A percentile compares a stretch with the other conserved stretches of the same genome.
phyloP scores from a whole-genome alignment of 2,113 vertebrate species.

The Solenodon paradoxus region DNA sequence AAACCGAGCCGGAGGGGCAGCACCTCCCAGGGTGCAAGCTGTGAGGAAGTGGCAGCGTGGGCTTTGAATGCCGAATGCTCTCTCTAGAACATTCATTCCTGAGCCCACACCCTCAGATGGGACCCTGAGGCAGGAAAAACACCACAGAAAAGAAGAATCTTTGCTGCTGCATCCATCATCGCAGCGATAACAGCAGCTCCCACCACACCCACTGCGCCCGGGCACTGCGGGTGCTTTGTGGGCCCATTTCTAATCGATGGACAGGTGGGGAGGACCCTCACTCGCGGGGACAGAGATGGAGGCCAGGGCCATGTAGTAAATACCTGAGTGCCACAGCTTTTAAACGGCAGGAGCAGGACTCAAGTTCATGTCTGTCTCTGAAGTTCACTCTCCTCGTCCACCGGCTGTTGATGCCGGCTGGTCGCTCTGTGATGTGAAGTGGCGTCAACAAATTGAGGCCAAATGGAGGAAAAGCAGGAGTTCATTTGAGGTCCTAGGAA shows the following conservation, averaged over 20 bases:
- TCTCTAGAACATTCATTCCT: neutral
- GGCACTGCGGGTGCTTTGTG: accelerated
- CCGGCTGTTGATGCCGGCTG: accelerated
- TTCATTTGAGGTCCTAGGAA: no score
- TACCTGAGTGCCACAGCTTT: neutral
- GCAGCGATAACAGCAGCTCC: accelerated
- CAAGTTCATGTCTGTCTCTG: neutral
- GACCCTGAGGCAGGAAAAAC: neutral
- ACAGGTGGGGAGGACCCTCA: accelerated
- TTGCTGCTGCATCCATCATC: accelerated
- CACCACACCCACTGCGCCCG: accelerated
- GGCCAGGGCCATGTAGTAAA: neutral
- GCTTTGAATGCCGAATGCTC: neutral
- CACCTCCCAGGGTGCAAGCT: neutral
- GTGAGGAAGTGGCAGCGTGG: neutral
- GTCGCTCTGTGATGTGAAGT: no score
- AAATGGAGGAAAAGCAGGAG: no score
- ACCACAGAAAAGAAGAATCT: neutral
- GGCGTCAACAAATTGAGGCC: no score
- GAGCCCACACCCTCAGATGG: neutral
- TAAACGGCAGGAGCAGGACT: neutral
- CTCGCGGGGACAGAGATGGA: neutral
- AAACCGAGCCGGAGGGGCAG: neutral
- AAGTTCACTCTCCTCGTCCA: accelerated
- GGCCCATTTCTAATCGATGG: no score